A percentile compares a stretch with the other conserved stretches of the same genome.
Conservation (phyloP, 2,888 invertebrate species). For the Leptinotarsa tumamoca region DNA sequence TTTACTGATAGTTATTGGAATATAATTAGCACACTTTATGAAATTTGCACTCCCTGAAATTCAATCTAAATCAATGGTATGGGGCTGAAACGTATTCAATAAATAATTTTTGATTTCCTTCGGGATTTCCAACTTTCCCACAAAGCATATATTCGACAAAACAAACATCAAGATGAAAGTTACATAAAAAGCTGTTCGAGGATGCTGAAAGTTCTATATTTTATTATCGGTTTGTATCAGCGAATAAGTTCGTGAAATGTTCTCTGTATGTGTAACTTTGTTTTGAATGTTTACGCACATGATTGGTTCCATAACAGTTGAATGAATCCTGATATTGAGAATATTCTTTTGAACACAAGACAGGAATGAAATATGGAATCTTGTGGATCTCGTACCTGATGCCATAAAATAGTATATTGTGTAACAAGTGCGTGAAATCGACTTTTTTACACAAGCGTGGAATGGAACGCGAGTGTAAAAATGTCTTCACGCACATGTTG, state of each 20-base stretch:
- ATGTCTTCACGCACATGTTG: too few species aligned
- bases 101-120: neutral
- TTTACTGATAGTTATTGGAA: too few species aligned
- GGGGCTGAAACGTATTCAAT: neutral
- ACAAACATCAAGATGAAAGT: slow-evolving; percentile 30
- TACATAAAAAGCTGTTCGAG: slow-evolving; percentile 23
- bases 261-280: slow-evolving; percentile 22
- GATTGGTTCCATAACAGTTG: slow-evolving; percentile 10
- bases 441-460: too few species aligned
- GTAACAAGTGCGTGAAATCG: too few species aligned
- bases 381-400: neutral
- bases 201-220: slow-evolving; percentile 22
- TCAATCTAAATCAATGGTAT: too few species aligned
- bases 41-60: too few species aligned
- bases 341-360: neutral
- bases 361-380: neutral
- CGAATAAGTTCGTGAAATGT: slow-evolving; percentile 8
- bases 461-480: too few species aligned
- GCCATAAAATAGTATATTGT: neutral
- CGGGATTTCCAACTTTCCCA: neutral
- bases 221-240: slow-evolving; percentile 21
- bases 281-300: slow-evolving; percentile 19
- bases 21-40: neutral
- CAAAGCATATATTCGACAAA: slow-evolving; percentile 16
- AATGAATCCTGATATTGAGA: neutral